phyloP scores from a whole-genome alignment of 2,113 vertebrate species.

The Amphiprion percula region DNA sequence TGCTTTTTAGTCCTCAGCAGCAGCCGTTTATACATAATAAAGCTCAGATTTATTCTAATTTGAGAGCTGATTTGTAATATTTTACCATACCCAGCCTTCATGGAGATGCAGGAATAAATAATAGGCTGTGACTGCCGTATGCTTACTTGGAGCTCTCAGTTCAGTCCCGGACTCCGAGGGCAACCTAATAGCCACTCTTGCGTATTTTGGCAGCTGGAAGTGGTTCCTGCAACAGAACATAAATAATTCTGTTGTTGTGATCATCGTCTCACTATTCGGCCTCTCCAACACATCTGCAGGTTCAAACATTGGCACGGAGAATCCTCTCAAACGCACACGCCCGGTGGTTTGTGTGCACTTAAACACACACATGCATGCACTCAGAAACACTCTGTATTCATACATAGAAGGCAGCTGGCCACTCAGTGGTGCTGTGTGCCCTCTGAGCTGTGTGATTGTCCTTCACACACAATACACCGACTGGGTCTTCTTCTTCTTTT shows the following conservation, averaged over 20 bases:
- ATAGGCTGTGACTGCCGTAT: no score
- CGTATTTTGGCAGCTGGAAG: constrained; percentile 41
- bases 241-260: constrained; percentile 46
- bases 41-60: neutral
- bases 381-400: constrained; percentile 15
- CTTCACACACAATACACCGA: constrained; percentile 7
- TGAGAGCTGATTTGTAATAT: neutral
- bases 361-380: neutral
- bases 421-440: constrained; percentile 35
- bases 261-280: constrained; percentile 8
- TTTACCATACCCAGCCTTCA: neutral
- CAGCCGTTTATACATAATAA: neutral
- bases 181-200: constrained; percentile 25
- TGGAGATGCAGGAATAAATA: neutral
- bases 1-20: neutral
- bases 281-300: constrained; percentile 48
- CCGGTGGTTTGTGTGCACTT: neutral
- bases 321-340: neutral
- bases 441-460: constrained; percentile 28
- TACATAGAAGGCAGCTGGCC: constrained; percentile 47
- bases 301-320: neutral
- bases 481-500: neutral
- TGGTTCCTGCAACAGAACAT: constrained; percentile 10
- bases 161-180: neutral
- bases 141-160: no score